Percentiles rank a stretch among this genome's conserved stretches.
These are phyloP conservation scores for Protobothrops mucrosquamatus DNA, from an alignment of 2,113 vertebrate genomes.

Conservation along the genomic window DNA sequence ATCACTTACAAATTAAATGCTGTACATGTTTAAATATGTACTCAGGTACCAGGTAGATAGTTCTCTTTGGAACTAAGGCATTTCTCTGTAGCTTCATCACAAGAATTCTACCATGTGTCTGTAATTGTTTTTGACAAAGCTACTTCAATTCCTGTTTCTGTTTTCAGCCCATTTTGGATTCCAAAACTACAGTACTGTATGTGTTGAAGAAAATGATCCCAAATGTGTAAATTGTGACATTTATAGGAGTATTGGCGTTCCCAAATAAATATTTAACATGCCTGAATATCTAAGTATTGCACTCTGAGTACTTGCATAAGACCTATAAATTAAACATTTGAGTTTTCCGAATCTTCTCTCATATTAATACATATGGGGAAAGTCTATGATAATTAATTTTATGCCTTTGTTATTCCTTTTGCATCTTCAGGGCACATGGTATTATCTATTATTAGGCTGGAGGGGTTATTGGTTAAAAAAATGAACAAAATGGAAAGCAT, in stretches of 20 bases:
- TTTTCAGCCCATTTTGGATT: background rate
- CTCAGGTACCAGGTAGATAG: background rate
- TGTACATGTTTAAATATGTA: background rate
- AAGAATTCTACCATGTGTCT: background rate
- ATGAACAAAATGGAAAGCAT: conserved; percentile 33
- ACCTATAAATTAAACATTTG: background rate
- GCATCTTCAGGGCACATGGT: background rate
- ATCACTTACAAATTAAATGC: background rate
- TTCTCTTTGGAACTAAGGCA: background rate
- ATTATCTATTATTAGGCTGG: conserved; percentile 15
- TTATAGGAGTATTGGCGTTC: background rate
- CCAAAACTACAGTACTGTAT: background rate
- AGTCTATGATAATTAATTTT: conserved; percentile 33
- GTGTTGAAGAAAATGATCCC: background rate
- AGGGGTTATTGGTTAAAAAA: background rate
- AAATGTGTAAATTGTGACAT: background rate
- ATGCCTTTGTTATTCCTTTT: conserved; percentile 31
- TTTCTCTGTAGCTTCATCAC: background rate
- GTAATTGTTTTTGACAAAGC: background rate
- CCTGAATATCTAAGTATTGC: background rate
- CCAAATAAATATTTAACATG: background rate
- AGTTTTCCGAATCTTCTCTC: conserved; percentile 9
- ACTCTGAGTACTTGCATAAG: background rate
- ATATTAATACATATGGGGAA: conserved; percentile 28
- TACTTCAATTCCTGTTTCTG: background rate